Evolutionary conservation across 2,113 vertebrate genomes (phyloP), one percentile per base, ranked within the genome.

Genomic region (Scopus umbretta): DNA sequence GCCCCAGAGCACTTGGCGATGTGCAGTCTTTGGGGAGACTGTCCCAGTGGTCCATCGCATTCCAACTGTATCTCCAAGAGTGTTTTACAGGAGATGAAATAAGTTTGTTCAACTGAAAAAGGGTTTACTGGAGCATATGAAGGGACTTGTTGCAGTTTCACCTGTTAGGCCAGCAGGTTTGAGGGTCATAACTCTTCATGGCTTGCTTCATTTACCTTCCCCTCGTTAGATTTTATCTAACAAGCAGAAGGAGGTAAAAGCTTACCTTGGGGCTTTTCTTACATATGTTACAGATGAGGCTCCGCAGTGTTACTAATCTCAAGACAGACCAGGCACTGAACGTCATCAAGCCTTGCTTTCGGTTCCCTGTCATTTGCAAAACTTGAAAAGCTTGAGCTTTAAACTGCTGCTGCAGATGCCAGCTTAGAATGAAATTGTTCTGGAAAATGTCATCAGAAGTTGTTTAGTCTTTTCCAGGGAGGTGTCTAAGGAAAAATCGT

Each of bases 101-200:
- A 56, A 32, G 9, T 50, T 76, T 1, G 1, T 43, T 70, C 27
- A 5, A 2, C 47, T 43, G 5, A 26, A 59, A 47, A 12, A 13
- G 4, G 6, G 17, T 85, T 43, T 66, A 4, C 56, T 90, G 62
- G 16, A 43, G 32, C 11, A 1, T 25, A 7, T 3, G 26, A 49
- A 85, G 63, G 34, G 14, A 27, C 29, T 67, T 38, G 59, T 34
- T 0, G 2, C 52, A n/a, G 50, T 73, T 59, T n/a, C 45, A 32
- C 16, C 4, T 1, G 16, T 62, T 38, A 27, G 0, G 1, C 19
- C 63, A 59, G 38, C 8, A 18, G 15, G 30, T 55, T 23, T 61
- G n/a, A 42, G 43, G 45, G 62, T 25, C 15, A 3, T 34, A 45
- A 40, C n/a, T 61, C 58, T 23, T 63, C 12, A 2, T 27, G 45